Base-by-base conservation (phyloP, 1,140 invertebrate species). In the Stegodyphus mimosarum region DNA sequence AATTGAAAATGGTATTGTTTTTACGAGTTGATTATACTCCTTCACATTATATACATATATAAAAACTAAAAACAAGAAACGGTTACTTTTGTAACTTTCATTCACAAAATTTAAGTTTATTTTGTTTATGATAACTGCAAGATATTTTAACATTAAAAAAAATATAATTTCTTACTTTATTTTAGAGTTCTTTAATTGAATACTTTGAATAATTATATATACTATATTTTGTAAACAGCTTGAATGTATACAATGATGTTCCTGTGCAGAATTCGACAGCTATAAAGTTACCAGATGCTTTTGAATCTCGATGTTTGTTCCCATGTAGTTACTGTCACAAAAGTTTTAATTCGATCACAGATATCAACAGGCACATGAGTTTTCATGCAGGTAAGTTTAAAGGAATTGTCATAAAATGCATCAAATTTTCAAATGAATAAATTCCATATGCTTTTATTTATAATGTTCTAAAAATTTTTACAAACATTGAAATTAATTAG, bases 321-420 rank as follows among this genome's bases (percentile, higher is more conserved):
- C 89, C 89, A 71, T 92, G 91, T 88, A 88, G 89, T 9, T 90
- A 91, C 79, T 92, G 91, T 87, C 88, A 89, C 76, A 92, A 92
- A 87, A 89, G 90, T 76, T 92, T 92, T 88, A 88, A 89, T 9
- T 91, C 90, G 7, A 90, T 89, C 72, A 91, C 91, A 7, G 91
- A 92, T 79, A 90, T 92, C 87, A 91, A 91, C 87, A 84, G 91
- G 76, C 91, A 92, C 88, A 90, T 92, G 89, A 90, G 91, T 85
- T 91, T 92, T 87, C 91, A 92, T 88, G 91, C 91, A 89, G 91
- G 91, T 92, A 87, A 87, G 89, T n/a, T n/a, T 10, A 53, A 64
- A 75, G 52, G 6, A 73, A 55, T 50, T 6, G 0, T 15, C 0
- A 53, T 52, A 73, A 51, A 17, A 4, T 4, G 5, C 33, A 71